phyloP scores from a whole-genome alignment of 2,113 vertebrate species.

The Rhombomys opimus region DNA sequence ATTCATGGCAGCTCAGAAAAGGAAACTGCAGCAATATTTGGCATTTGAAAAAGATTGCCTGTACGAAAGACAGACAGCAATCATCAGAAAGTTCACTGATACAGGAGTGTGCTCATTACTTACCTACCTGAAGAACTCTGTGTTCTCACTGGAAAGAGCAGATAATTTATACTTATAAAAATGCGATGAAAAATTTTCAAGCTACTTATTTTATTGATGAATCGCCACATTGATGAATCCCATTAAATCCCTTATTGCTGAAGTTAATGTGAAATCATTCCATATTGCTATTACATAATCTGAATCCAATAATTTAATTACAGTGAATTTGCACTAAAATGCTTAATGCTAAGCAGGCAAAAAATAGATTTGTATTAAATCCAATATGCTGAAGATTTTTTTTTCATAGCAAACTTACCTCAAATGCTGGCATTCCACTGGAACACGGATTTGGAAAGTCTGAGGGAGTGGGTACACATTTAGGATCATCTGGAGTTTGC shows the following conservation, averaged over 20 bases:
- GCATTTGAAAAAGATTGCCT: constrained; percentile 98
- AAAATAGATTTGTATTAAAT: background rate
- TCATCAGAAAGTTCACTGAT: background rate
- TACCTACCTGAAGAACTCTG: background rate
- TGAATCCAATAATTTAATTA: background rate
- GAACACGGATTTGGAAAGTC: constrained; percentile 95
- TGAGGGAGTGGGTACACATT: constrained; percentile 91
- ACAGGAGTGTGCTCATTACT: accelerated
- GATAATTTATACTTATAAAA: background rate
- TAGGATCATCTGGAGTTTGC: constrained; percentile 89
- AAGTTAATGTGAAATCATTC: constrained; percentile 24
- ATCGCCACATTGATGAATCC: background rate
- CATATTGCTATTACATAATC: background rate
- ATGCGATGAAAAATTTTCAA: background rate
- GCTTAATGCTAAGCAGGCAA: background rate
- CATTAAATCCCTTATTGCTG: background rate
- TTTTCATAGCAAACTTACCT: constrained; percentile 87
- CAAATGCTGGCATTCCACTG: constrained; percentile 91
- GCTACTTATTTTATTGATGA: constrained; percentile 25
- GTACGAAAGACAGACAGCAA: constrained; percentile 66
- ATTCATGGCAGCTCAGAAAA: constrained; percentile 97
- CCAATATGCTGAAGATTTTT: background rate
- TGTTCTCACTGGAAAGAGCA: background rate
- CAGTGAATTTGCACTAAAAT: background rate
- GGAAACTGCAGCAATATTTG: constrained; percentile 97